Evolutionary conservation across 2,113 vertebrate genomes (phyloP).

Genomic region (Regulus satrapa): DNA sequence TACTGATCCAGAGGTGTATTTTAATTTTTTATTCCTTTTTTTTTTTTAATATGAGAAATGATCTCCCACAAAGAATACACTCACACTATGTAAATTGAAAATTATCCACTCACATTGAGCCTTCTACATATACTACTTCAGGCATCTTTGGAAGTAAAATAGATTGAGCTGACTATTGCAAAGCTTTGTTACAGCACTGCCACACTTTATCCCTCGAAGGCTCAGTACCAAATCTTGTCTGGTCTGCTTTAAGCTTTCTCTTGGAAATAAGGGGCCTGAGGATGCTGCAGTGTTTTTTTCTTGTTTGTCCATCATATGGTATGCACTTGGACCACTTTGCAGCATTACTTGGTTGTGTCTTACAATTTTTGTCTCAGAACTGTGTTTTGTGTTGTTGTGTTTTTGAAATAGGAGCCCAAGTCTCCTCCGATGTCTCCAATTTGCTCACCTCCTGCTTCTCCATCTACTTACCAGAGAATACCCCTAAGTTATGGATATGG

Average conservation of each 20-base stretch:
- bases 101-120: not conserved
- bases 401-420: conserved; percentile 80
- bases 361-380: not conserved
- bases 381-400: conserved; percentile 27
- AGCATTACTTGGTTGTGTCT: not conserved
- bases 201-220: not conserved
- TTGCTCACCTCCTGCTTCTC: conserved; percentile 83
- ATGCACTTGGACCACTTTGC: rapidly evolving
- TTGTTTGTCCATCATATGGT: not conserved
- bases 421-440: conserved; percentile 79
- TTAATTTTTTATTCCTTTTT: not conserved
- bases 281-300: not conserved
- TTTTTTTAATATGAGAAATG: not conserved
- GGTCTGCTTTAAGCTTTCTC: not conserved
- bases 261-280: not conserved
- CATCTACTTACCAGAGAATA: conserved; percentile 76
- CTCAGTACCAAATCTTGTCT: not conserved
- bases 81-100: not conserved
- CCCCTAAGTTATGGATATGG: conserved; percentile 73
- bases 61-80: not conserved
- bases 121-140: not conserved
- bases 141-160: not conserved
- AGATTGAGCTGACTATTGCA: not conserved
- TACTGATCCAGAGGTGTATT: not conserved
- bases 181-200: not conserved